These are phyloP conservation scores for Xyliphius kryptos DNA, from an alignment of 2,113 vertebrate genomes.

Conservation along the genomic window DNA sequence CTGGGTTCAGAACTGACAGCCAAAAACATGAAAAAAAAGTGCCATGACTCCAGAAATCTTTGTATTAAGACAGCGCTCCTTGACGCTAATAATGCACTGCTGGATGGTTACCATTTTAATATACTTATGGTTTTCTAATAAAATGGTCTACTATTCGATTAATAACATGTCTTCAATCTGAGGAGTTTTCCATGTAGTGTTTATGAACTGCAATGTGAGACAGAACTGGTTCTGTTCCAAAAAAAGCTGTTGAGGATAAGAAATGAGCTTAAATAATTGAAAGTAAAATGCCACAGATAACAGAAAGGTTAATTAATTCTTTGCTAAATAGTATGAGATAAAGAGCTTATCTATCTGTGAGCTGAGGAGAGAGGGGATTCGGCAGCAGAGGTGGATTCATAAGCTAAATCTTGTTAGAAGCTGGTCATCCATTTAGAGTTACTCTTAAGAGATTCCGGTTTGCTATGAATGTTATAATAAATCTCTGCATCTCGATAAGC, in stretches of 20 bases:
- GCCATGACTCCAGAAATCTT: too few relatives aligned
- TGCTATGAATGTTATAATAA: constrained; percentile 9
- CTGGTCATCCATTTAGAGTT: constrained; percentile 17
- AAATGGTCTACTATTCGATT: too few relatives aligned
- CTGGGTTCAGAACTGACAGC: too few relatives aligned
- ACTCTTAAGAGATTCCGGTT: too few relatives aligned
- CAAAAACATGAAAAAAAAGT: too few relatives aligned
- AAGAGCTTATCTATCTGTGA: constrained; percentile 41
- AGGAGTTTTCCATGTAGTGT: too few relatives aligned
- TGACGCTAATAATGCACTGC: too few relatives aligned
- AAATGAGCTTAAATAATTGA: constrained; percentile 46
- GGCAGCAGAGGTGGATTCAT: constrained; percentile 38
- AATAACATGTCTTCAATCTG: too few relatives aligned
- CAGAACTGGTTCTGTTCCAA: constrained; percentile 39
- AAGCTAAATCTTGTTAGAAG: constrained; percentile 33
- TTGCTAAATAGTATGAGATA: constrained; percentile 42
- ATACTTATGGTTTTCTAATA: too few relatives aligned
- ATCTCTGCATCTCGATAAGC: not conserved
- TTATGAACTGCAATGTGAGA: too few relatives aligned
- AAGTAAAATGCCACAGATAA: constrained; percentile 46
- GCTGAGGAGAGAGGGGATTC: constrained; percentile 25
- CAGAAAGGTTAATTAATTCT: constrained; percentile 48
- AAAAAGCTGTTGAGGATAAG: constrained; percentile 42
- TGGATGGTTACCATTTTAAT: too few relatives aligned
- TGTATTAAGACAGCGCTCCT: too few relatives aligned